These are phyloP conservation scores for Thamnophis sirtalis DNA, from an alignment of 2,113 vertebrate genomes.

Conservation along the genomic window DNA sequence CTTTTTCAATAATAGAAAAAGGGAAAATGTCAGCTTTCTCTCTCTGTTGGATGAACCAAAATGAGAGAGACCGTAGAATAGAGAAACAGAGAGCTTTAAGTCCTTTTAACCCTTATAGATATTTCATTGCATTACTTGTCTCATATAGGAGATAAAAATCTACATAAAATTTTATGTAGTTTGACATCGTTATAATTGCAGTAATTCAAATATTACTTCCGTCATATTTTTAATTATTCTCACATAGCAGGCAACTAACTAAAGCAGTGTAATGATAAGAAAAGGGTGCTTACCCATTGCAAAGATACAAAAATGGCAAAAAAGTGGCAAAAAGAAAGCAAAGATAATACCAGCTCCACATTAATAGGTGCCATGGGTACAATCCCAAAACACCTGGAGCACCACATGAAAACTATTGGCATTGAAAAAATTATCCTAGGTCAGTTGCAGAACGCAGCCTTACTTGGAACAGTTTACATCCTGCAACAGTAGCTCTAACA, in stretches of 20 bases:
- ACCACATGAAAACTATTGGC: background rate
- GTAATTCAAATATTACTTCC: background rate
- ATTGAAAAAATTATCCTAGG: background rate
- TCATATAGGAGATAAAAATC: background rate
- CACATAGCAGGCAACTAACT: background rate
- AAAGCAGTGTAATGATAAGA: background rate
- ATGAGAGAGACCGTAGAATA: background rate
- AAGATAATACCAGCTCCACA: background rate
- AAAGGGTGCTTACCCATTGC: background rate
- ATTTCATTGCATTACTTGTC: too few species aligned
- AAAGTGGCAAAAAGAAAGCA: background rate
- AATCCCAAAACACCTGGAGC: background rate
- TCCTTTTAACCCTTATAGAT: background rate
- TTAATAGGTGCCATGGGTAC: background rate
- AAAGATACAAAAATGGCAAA: background rate
- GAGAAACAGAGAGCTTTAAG: background rate
- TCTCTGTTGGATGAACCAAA: background rate
- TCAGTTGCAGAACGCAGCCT: background rate
- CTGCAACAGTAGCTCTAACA: background rate
- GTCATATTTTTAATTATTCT: background rate
- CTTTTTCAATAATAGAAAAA: background rate
- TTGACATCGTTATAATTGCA: background rate
- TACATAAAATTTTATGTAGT: background rate
- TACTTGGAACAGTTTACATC: background rate
- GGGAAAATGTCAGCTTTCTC: background rate